These are phyloP conservation scores for Euclidia mi DNA, from an alignment of 2,888 invertebrate genomes.

Conservation along the genomic window DNA sequence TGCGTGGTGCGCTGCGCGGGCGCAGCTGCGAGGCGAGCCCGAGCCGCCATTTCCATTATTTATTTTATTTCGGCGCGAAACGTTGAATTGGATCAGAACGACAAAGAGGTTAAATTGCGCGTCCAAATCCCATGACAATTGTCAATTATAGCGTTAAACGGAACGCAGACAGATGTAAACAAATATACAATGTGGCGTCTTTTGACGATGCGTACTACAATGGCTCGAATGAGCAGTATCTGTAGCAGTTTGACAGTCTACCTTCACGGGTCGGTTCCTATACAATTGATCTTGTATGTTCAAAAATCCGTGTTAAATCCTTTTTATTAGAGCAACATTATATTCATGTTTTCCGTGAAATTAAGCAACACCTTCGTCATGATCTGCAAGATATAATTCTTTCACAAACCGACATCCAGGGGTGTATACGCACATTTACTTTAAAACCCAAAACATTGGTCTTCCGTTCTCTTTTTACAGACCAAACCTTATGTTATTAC, in stretches of 20 bases:
- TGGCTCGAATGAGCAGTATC: slow-evolving; percentile 53
- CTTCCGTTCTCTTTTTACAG: too few relatives aligned
- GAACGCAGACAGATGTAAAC: slow-evolving; percentile 87
- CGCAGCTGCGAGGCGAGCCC: slow-evolving; percentile 83
- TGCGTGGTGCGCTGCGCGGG: slow-evolving; percentile 72
- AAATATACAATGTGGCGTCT: slow-evolving; percentile 74
- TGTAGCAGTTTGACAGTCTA: slow-evolving; percentile 51
- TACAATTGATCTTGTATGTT: slow-evolving; percentile 52
- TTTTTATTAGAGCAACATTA: slow-evolving; percentile 38
- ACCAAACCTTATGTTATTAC: too few relatives aligned
- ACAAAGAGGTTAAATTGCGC: slow-evolving; percentile 89
- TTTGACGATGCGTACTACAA: slow-evolving; percentile 60
- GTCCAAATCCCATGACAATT: slow-evolving; percentile 87
- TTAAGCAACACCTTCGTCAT: slow-evolving; percentile 31
- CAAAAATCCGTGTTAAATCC: slow-evolving; percentile 53
- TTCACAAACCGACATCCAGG: neutral
- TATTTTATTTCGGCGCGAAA: slow-evolving; percentile 89
- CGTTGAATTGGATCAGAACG: slow-evolving; percentile 85
- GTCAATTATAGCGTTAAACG: slow-evolving; percentile 79
- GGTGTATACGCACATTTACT: too few relatives aligned
- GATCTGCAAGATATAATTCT: slow-evolving; percentile 14
- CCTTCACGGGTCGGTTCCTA: slow-evolving; percentile 43
- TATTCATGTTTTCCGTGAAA: slow-evolving; percentile 31
- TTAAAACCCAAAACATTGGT: too few relatives aligned
- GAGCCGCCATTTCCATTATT: slow-evolving; percentile 88